Evolutionary conservation across 2,113 vertebrate species (phyloP).

Genomic region (Tachuris rubrigastra): DNA sequence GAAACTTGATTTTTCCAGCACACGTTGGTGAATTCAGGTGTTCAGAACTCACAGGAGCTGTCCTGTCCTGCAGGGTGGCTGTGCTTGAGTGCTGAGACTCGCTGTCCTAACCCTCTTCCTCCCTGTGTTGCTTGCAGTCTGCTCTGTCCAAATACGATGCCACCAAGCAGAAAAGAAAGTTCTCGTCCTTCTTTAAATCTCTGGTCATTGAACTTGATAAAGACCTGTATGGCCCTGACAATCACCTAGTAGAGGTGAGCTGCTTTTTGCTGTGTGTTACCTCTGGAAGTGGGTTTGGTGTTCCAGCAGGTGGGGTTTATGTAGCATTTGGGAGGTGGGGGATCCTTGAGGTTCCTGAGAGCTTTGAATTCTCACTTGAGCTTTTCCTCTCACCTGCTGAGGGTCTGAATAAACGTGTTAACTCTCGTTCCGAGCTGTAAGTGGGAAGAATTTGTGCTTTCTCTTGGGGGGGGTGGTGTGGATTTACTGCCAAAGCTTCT

Average conservation of each 20-base stretch:
- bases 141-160: slow-evolving; percentile 98
- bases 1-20: neutral
- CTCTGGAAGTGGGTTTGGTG: neutral
- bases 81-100: slow-evolving; percentile 15
- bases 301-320: neutral
- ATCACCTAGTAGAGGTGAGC: slow-evolving; percentile 97
- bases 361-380: neutral
- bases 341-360: neutral
- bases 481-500: neutral
- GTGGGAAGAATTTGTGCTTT: neutral
- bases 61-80: neutral
- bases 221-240: slow-evolving; percentile 98
- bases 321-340: neutral
- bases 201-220: slow-evolving; percentile 99
- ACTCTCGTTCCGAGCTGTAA: neutral
- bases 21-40: neutral
- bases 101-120: slow-evolving; percentile 45
- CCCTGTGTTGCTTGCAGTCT: slow-evolving; percentile 80
- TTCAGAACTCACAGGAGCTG: neutral
- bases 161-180: slow-evolving; percentile 98
- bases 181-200: slow-evolving; percentile 99
- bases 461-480: neutral
- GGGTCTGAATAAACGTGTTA: neutral
- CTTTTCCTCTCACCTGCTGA: neutral
- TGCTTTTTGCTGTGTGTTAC: slow-evolving; percentile 13